phyloP scores from a whole-genome alignment of 2,888 invertebrate species.

The Phasia obesa region DNA sequence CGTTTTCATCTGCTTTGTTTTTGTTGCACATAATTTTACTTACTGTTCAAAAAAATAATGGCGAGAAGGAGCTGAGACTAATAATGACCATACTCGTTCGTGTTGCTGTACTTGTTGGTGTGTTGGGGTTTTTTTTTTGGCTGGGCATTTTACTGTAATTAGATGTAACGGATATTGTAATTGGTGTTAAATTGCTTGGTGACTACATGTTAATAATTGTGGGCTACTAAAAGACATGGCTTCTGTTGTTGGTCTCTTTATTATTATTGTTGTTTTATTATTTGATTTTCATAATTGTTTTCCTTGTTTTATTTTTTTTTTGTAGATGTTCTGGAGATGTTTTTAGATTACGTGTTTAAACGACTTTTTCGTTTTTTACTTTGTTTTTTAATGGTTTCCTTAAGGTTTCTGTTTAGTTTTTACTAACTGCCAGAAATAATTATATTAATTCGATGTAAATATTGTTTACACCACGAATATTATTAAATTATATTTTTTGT shows the following conservation, averaged over 20 bases:
- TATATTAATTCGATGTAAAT: conserved; percentile 39
- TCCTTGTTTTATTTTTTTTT: conserved; percentile 34
- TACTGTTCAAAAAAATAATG: conserved; percentile 52
- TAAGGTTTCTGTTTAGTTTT: conserved; percentile 54
- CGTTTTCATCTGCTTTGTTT: conserved; percentile 30
- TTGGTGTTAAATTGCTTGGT: conserved; percentile 82
- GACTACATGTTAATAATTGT: conserved; percentile 79
- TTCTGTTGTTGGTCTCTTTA: conserved; percentile 47
- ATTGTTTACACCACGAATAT: conserved; percentile 34
- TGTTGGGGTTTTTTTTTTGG: conserved; percentile 9
- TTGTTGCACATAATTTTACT: conserved; percentile 47
- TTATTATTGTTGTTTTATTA: conserved; percentile 68
- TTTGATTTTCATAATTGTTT: conserved; percentile 70
- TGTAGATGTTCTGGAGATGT: not conserved
- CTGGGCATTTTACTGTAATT: conserved; percentile 75
- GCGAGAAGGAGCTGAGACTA: conserved; percentile 13
- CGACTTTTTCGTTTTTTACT: not conserved
- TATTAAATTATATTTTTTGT: not conserved
- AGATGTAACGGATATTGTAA: conserved; percentile 83
- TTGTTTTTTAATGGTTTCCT: conserved; percentile 43
- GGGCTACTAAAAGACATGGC: conserved; percentile 56
- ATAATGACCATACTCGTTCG: conserved; percentile 19
- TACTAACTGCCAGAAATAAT: conserved; percentile 53
- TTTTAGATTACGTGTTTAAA: not conserved
- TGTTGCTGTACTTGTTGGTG: conserved; percentile 2